Base-by-base conservation (phyloP, 2,797 vertebrate species). In the Urocyon cinereoargenteus region DNA sequence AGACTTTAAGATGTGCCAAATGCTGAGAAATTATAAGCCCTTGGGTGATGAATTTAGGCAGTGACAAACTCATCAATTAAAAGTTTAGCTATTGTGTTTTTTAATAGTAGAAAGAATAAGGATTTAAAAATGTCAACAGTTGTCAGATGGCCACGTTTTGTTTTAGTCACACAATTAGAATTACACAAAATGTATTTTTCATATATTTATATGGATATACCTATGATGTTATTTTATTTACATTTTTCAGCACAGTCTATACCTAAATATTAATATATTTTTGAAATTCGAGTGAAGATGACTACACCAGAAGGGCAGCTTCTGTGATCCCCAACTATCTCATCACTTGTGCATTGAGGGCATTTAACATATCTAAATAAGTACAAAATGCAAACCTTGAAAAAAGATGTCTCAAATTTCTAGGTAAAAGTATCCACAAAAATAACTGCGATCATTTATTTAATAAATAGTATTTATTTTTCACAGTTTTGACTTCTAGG, bases 401-500 rank as follows among this genome's bases (percentile, higher is more conserved):
- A 91, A 96, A 96, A 70, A 3, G 55, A 49, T 61, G 40, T 59
- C 79, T 49, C 40, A 90, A 90, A 96, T 68, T 72, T 90, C 72
- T 86, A 89, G 28, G 3, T 81, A 84, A 83, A 94, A 91, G 28
- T 64, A 70, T 90, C 93, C 8, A 95, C 12, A 85, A 79, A 96
- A 96, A 90, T 59, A 92, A 94, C 61, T 87, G 72, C 8, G 70
- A 88, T 72, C 14, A 49, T 24, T 93, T 93, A 86, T 90, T 95
- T 94, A 86, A 77, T 9, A 77, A 86, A 77, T 9, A 77, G 34
- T 91, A 66, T 86, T 84, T 96, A 83, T 90, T 96, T 95, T 91
- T 61, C 53, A 94, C 73, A 96, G 61, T 34, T 10, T 93, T 95
- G 75, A 95, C 91, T 82, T 97, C 64, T 94, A 72, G 62, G 9